Percentiles rank a stretch among this genome's conserved stretches.
Conservation (phyloP, 2,113 vertebrate genomes). For the Pelecanus crispus region DNA sequence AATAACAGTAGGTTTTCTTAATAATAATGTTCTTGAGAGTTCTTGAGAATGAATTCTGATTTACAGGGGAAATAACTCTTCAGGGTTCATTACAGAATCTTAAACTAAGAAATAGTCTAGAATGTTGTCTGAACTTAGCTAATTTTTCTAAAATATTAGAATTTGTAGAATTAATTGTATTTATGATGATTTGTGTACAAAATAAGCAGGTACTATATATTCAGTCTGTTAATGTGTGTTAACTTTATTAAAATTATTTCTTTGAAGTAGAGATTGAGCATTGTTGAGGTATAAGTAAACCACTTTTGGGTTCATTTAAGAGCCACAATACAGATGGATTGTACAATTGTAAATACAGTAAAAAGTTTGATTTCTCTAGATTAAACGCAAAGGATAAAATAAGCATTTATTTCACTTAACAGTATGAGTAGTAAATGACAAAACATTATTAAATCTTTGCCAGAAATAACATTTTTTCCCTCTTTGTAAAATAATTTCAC, state of each 20-base stretch:
- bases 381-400: background rate
- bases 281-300: background rate
- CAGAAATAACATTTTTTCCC: background rate
- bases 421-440: background rate
- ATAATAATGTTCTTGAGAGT: background rate
- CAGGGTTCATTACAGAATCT: background rate
- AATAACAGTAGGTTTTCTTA: background rate
- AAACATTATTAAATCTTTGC: background rate
- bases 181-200: background rate
- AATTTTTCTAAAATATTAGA: background rate
- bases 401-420: background rate
- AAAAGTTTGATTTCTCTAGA: background rate
- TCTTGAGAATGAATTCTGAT: background rate
- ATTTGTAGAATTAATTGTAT: background rate
- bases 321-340: background rate
- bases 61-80: background rate
- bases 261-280: background rate
- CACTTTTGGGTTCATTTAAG: background rate
- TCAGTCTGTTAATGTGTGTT: background rate
- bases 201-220: background rate
- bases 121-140: background rate
- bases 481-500: background rate
- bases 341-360: background rate
- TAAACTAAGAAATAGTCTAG: background rate
- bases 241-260: background rate